Conservation (phyloP, 2,888 invertebrate species). For the Andricus curvator region DNA sequence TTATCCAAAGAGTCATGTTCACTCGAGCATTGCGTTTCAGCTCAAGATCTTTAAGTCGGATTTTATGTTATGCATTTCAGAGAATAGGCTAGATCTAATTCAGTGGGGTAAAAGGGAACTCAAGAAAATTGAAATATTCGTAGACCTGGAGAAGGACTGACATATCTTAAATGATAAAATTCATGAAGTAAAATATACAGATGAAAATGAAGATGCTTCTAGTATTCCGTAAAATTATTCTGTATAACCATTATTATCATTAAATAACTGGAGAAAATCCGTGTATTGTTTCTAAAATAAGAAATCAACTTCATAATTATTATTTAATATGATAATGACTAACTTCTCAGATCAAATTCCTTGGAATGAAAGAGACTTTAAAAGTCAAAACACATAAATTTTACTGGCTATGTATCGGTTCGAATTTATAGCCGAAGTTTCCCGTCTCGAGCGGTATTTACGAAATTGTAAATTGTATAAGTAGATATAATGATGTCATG, state of each 20-base stretch:
- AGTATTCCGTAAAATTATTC: no score
- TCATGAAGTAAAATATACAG: neutral
- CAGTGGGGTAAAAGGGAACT: neutral
- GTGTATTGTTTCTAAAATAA: no score
- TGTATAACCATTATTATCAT: no score
- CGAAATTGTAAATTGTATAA: constrained; percentile 24
- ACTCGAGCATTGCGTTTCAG: constrained; percentile 1
- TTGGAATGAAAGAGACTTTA: neutral
- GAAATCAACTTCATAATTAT: no score
- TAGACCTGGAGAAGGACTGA: neutral
- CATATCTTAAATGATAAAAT: neutral
- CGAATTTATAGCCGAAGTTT: constrained; percentile 1
- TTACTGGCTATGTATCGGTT: constrained; percentile 1
- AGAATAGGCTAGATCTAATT: constrained; percentile 17
- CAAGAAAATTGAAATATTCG: constrained; percentile 4
- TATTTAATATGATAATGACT: no score
- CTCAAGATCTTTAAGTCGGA: neutral
- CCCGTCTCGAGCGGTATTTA: neutral
- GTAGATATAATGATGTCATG: constrained; percentile 21
- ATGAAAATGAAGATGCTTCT: no score
- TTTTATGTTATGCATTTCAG: constrained; percentile 17
- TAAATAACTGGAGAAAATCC: no score
- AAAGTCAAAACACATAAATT: neutral
- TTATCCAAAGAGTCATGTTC: constrained; percentile 14
- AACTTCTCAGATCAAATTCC: no score